Evolutionary conservation across 2,113 vertebrate genomes (phyloP), one percentile per base, ranked within the genome.

Genomic region (Epinephelus moara): DNA sequence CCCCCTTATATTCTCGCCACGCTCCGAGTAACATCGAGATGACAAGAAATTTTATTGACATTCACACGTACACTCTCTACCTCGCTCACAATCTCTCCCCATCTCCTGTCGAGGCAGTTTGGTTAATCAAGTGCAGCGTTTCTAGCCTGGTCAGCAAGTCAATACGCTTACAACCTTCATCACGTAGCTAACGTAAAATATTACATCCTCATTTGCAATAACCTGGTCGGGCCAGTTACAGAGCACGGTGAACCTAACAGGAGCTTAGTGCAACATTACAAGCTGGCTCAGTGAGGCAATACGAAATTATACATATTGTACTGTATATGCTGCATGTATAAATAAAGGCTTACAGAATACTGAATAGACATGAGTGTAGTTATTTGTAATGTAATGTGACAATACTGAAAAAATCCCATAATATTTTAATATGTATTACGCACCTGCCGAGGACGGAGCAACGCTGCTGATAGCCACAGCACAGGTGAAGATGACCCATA

Each of bases 381-480:
- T 15, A 70, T 47, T 13, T 66, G 5, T 53, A 45, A 25, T 63
- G 11, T 25, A 8, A 62, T 19, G 14, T n/a, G 0, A 40, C 9
- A 30, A 68, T 25, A 64, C 21, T 1, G 37, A 25, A 82, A 53
- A 53, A 27, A 55, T 2, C 52, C 6, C 4, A 42, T 10, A 42
- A 4, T 13, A 10, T 7, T 2, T 14, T 15, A 8, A 47, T 23
- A 70, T 55, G 33, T 23, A 33, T 45, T 21, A 82, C 92, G 2
- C 81, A 96, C 95, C 95, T 92, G 95, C 93, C 18, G 91, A 92
- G 42, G 95, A 94, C 40, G 94, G 95, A 61, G 91, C 30, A 30
- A 95, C 74, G 74, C 81, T 93, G 88, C 89, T 91, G 83, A 94
- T 91, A 73, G 90, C 82, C 85, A 96, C 74, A 60, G 92, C 89